Base-by-base conservation (phyloP, 2,888 invertebrate genomes). In the Rhagium mordax region DNA sequence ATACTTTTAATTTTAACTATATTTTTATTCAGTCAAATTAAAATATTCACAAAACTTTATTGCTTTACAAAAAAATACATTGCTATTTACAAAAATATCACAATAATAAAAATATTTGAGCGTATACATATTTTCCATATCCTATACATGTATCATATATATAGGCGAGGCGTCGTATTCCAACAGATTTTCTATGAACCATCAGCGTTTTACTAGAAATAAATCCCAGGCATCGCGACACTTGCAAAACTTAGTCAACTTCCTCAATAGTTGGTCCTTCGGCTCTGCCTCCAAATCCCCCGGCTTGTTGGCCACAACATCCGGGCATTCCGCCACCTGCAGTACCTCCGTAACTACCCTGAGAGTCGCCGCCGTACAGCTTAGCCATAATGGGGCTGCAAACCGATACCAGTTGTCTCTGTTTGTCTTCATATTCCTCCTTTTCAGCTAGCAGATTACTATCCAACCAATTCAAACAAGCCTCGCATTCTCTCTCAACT, bases 381-480 rank as follows among this genome's bases (percentile, higher is more conserved):
- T 90, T 92, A 62, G 89, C 89, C 93, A 94, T 93, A 66, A 93
- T 85, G 0, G 93, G 85, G 88, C 85, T 86, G 81, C 89, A 89
- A 20, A 85, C 66, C 18, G 85, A 84, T 0, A 86, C 86, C 21
- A 89, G 60, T 64, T 91, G 90, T 75, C 90, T 89, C 64, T 74
- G 72, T 57, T 91, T 92, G 74, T 91, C 89, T 71, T 92, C 91
- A 80, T 90, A 93, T 82, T 94, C 93, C 0, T 91, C 92, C 81
- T 91, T 91, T 71, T 92, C 92, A 3, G 93, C 93, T 64, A 91
- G 85, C 7, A 90, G 87, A 85, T 94, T 94, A 62, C 86, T 87
- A 78, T 94, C 94, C 74, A 94, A 85, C 94, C 94, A 94, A 55
- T 88, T 87, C 62, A 94, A 82, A 27, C 89, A 88, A 2, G 91